phyloP scores from a whole-genome alignment of 2,888 invertebrate genomes.

The Pollenia amentaria region DNA sequence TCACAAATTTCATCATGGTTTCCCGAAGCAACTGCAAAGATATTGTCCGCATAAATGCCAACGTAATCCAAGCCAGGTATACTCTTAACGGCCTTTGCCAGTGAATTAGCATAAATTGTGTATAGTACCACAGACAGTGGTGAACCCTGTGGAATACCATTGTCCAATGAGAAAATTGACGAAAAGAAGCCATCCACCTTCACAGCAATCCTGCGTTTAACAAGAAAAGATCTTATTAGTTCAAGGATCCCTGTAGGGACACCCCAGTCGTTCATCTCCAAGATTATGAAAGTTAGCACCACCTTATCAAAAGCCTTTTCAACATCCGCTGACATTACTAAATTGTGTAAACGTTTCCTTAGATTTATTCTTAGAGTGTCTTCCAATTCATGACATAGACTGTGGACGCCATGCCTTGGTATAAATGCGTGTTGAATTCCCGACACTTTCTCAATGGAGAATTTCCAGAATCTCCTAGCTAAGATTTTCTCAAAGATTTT shows the following conservation, averaged over 20 bases:
- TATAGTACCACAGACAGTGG: constrained; percentile 4
- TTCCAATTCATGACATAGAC: constrained; percentile 1
- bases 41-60: constrained; percentile 22
- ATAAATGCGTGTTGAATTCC: constrained; percentile 22
- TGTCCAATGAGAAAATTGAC: neutral
- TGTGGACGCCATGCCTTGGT: constrained; percentile 21
- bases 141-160: constrained; percentile 40
- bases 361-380: neutral
- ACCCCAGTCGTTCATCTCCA: constrained; percentile 23
- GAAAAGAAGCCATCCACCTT: constrained; percentile 9
- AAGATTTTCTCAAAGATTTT: constrained; percentile 39
- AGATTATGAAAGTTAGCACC: neutral
- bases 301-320: constrained; percentile 27
- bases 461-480: constrained; percentile 15
- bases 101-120: constrained; percentile 9
- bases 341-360: neutral
- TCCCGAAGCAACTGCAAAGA: constrained; percentile 16
- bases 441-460: too few species aligned
- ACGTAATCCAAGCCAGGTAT: constrained; percentile 5
- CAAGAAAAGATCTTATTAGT: neutral
- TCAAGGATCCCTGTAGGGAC: constrained; percentile 3
- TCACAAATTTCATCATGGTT: neutral
- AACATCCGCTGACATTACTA: constrained; percentile 9
- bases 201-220: neutral
- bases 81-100: neutral